Base-by-base conservation (phyloP, 2,888 invertebrate genomes). In the Mellilla xanthometata region DNA sequence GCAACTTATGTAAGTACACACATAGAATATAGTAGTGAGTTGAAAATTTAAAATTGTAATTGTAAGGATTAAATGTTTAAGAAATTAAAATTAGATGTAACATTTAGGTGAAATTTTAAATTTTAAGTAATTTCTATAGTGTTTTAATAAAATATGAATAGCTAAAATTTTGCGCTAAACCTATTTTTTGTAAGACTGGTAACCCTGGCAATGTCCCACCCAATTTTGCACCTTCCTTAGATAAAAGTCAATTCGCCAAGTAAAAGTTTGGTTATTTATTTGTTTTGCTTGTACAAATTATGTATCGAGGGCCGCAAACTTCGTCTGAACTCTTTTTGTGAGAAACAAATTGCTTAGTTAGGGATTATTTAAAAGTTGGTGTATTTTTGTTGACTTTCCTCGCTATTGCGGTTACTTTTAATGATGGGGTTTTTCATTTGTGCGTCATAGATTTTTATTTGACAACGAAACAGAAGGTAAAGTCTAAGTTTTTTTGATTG, bases 181-280 rank as follows among this genome's bases (percentile, higher is more conserved):
- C 4, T 3, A 19, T 19, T 30, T 30, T 30, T 6, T 24, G 1
- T 2, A 24, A 24, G 10, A 7, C 26, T 27, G 27, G 3, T 32
- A 32, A 9, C 39, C 34, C 45, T 45, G 11, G 10, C 52, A 39
- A 46, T 42, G 39, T 48, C 44, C 30, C n/a, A 30, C 39, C 35
- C 45, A 40, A 52, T 62, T 67, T 64, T 63, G 61, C 64, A 68
- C 64, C 65, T 64, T 41, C 50, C 40, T 47, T 36, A 39, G 53
- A 55, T 54, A 53, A 57, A 52, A 54, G 41, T 52, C 49, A 49
- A 54, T 58, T 53, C 54, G 43, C 54, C 31, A 50, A 52, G 53
- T 46, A 61, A 61, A 72, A 73, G 69, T 65, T 68, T 67, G 38
- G 69, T 77, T 72, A 82, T 81, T 79, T 81, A 80, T 80, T 72